Evolutionary conservation across 2,888 invertebrate species (phyloP).

Genomic region (Eubasilissa splendida): DNA sequence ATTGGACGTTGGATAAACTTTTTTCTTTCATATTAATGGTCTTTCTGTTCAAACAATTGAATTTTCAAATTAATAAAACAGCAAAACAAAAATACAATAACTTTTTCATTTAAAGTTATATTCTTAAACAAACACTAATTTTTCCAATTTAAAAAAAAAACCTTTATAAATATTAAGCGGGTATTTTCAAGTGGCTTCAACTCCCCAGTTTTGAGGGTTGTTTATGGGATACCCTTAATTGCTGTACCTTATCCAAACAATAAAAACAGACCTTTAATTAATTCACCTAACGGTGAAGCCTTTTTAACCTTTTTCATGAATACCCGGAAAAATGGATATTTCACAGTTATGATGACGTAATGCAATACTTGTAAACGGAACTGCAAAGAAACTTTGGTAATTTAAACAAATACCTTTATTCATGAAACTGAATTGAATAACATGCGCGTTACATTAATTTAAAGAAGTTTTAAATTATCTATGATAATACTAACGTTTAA

Average conservation of each 20-base stretch:
- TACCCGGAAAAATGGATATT: background rate
- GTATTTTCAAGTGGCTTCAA: background rate
- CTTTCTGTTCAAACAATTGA: too few species aligned
- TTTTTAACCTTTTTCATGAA: constrained; percentile 1
- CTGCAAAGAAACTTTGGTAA: background rate
- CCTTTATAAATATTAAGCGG: background rate
- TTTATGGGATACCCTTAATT: constrained; percentile 28
- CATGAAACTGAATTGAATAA: too few species aligned
- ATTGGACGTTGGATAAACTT: too few species aligned
- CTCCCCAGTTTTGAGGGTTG: constrained; percentile 2
- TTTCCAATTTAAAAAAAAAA: background rate
- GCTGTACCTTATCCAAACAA: constrained; percentile 28
- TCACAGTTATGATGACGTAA: background rate
- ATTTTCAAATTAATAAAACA: background rate
- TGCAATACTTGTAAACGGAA: background rate
- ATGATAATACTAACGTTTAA: too few species aligned
- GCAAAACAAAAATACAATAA: background rate
- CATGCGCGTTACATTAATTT: too few species aligned
- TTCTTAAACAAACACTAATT: background rate
- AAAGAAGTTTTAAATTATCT: too few species aligned
- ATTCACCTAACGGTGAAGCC: constrained; percentile 22
- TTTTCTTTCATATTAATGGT: too few species aligned
- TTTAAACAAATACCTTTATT: too few species aligned
- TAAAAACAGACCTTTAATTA: constrained; percentile 29
- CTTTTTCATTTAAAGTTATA: too few species aligned